Conservation (phyloP, 1,140 invertebrate species). For the Heliconius hewitsoni region DNA sequence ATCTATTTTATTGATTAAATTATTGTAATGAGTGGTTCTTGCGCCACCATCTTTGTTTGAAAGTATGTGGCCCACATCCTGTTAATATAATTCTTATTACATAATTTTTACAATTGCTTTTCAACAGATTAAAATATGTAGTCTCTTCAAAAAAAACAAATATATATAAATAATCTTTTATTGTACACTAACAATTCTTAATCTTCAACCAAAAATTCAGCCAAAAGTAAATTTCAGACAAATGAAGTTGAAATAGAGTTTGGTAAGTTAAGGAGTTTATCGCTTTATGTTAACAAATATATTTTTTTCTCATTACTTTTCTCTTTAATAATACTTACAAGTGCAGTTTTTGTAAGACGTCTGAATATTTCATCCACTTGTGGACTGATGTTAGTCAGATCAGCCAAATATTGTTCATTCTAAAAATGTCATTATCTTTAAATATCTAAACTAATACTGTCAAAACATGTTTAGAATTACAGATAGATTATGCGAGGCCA, state of each 20-base stretch:
- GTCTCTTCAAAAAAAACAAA: no score
- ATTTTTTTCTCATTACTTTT: no score
- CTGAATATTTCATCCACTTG: constrained; percentile 67
- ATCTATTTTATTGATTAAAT: constrained; percentile 53
- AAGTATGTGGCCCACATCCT: constrained; percentile 66
- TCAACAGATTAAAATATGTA: neutral
- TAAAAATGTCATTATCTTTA: constrained; percentile 38
- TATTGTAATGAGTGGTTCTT: constrained; percentile 45
- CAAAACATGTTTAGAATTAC: no score
- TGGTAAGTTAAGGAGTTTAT: no score
- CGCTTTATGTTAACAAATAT: no score
- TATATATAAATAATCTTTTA: no score
- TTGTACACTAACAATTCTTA: no score
- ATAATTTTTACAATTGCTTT: neutral
- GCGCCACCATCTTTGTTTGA: constrained; percentile 56
- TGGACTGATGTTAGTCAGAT: constrained; percentile 54
- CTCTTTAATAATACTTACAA: constrained; percentile 52
- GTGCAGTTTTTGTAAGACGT: constrained; percentile 70
- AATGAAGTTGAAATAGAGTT: no score
- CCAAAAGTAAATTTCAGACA: no score
- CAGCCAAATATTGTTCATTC: constrained; percentile 59
- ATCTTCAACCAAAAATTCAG: no score
- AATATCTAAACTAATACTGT: no score
- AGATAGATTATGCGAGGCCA: no score
- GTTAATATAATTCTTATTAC: constrained; percentile 31